Conservation (phyloP, 2,888 invertebrate genomes). For the Napeogenes sylphis region DNA sequence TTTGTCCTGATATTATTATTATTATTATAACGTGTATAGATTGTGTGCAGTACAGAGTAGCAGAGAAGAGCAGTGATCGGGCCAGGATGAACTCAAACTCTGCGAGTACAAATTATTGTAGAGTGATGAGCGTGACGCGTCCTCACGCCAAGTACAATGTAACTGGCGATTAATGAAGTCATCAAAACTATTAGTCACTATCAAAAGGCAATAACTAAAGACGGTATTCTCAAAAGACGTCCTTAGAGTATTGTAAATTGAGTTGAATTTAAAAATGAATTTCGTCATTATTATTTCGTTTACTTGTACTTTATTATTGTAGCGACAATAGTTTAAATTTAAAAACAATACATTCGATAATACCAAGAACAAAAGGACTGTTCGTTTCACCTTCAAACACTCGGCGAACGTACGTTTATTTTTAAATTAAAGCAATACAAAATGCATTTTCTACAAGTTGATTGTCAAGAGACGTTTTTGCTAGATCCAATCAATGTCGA, state of each 20-base stretch:
- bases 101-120: neutral
- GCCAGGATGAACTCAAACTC: neutral
- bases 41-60: neutral
- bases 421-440: slow-evolving; percentile 1
- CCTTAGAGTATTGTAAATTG: neutral
- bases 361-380: slow-evolving; percentile 11
- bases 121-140: slow-evolving; percentile 31
- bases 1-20: too few relatives aligned
- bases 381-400: slow-evolving; percentile 8
- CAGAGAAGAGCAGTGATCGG: too few relatives aligned
- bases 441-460: too few relatives aligned
- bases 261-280: neutral
- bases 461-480: too few relatives aligned
- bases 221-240: neutral
- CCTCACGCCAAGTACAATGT: slow-evolving; percentile 18
- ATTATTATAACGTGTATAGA: neutral
- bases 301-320: neutral
- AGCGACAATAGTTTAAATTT: slow-evolving; percentile 3
- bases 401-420: neutral
- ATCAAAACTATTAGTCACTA: slow-evolving; percentile 32
- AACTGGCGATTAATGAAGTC: slow-evolving; percentile 47
- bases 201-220: slow-evolving; percentile 10
- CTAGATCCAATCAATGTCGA: too few relatives aligned
- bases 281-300: slow-evolving; percentile 6
- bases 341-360: slow-evolving; percentile 10